Evolutionary conservation across 2,797 vertebrate genomes (phyloP).

Genomic region (Masticophis lateralis): DNA sequence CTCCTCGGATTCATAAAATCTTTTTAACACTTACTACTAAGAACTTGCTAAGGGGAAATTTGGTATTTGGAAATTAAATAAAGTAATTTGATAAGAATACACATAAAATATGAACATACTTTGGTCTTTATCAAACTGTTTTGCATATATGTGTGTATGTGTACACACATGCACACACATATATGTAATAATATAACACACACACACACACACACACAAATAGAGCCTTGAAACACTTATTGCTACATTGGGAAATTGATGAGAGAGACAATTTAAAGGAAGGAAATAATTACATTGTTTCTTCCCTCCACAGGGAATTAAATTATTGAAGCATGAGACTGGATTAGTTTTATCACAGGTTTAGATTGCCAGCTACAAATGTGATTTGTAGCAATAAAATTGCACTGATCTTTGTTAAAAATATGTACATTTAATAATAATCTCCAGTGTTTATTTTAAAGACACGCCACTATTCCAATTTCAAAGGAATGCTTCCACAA

Average conservation of each 20-base stretch:
- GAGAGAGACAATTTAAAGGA: neutral
- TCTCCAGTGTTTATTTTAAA: neutral
- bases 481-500: constrained; percentile 3
- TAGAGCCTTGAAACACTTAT: neutral
- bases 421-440: neutral
- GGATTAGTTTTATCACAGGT: neutral
- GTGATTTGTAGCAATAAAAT: neutral
- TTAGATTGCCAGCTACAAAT: constrained; percentile 6
- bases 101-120: neutral
- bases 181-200: no score
- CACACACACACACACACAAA: no score
- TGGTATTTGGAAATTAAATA: neutral
- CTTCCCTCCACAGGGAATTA: neutral
- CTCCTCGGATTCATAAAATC: neutral
- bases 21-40: neutral
- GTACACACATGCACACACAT: no score
- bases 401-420: neutral
- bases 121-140: neutral
- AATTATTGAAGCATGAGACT: neutral
- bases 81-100: neutral
- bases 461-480: constrained; percentile 18
- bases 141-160: neutral
- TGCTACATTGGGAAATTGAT: neutral
- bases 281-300: neutral
- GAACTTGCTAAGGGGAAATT: neutral